A percentile compares a stretch with the other conserved stretches of the same genome.
These are phyloP conservation scores for Lottia gigantea DNA, from an alignment of 2,888 invertebrate species.

Conservation along the genomic window DNA sequence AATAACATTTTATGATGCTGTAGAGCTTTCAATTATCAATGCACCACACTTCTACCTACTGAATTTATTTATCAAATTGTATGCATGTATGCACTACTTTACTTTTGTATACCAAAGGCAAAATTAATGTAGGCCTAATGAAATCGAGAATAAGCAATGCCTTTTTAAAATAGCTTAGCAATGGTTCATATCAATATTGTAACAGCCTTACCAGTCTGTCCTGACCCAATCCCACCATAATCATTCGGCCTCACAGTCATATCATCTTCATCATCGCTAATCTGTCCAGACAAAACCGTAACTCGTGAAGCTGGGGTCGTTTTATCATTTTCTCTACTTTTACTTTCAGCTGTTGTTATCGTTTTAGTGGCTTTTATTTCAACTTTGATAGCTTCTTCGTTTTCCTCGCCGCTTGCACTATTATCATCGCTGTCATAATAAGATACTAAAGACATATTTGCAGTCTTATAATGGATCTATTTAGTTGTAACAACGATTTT, in stretches of 20 bases:
- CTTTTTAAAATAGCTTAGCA: too few species aligned
- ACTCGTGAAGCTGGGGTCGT: neutral
- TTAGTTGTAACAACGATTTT: too few species aligned
- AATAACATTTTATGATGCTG: too few species aligned
- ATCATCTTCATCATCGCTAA: conserved; percentile 36
- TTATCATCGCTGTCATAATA: conserved; percentile 50
- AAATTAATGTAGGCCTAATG: too few species aligned
- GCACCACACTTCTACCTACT: too few species aligned
- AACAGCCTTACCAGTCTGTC: neutral
- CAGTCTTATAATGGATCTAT: neutral
- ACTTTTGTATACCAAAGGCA: too few species aligned
- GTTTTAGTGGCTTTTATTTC: neutral
- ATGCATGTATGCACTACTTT: too few species aligned
- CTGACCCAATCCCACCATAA: neutral
- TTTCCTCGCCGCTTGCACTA: conserved; percentile 43
- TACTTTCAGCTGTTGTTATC: neutral
- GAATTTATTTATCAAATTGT: too few species aligned
- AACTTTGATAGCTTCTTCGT: conserved; percentile 11
- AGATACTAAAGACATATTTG: conserved; percentile 52
- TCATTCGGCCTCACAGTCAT: conserved; percentile 10
- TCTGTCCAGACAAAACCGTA: conserved; percentile 20
- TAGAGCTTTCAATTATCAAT: too few species aligned
- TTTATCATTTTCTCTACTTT: neutral
- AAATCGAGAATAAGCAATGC: too few species aligned
- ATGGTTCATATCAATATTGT: neutral